Evolutionary conservation across 2,797 vertebrate genomes (phyloP).

Genomic region (Spatula versicolor): DNA sequence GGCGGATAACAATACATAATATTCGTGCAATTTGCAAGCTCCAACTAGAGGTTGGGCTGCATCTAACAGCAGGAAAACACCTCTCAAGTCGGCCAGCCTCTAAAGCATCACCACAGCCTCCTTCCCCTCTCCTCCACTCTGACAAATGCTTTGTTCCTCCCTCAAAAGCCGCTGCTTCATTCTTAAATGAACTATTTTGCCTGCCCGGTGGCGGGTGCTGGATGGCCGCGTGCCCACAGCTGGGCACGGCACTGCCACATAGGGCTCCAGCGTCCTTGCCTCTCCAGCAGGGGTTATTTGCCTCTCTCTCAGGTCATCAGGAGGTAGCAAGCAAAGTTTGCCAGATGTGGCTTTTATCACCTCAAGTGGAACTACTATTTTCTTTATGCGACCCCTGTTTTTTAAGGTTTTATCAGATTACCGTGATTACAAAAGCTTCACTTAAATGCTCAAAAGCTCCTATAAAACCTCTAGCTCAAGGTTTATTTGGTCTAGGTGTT

Average conservation of each 20-base stretch:
- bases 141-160: neutral
- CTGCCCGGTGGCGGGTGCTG: neutral
- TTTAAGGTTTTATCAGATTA: slow-evolving; percentile 55
- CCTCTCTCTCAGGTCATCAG: slow-evolving; percentile 5
- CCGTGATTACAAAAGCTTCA: slow-evolving; percentile 44
- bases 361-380: slow-evolving; percentile 20
- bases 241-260: neutral
- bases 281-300: neutral
- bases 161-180: neutral
- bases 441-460: slow-evolving; percentile 48
- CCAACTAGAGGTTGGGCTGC: neutral
- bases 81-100: neutral
- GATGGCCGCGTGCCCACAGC: neutral
- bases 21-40: neutral
- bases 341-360: slow-evolving; percentile 57
- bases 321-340: slow-evolving; percentile 16
- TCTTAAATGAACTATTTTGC: neutral
- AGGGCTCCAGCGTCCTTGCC: neutral
- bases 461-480: slow-evolving; percentile 53
- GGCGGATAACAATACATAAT: neutral
- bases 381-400: slow-evolving; percentile 29
- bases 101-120: neutral
- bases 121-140: no score
- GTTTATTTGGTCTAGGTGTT: slow-evolving; percentile 52
- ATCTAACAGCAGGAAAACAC: neutral